These are phyloP conservation scores for Typhlomys cinereus DNA, from an alignment of 2,113 vertebrate species.

Conservation along the genomic window DNA sequence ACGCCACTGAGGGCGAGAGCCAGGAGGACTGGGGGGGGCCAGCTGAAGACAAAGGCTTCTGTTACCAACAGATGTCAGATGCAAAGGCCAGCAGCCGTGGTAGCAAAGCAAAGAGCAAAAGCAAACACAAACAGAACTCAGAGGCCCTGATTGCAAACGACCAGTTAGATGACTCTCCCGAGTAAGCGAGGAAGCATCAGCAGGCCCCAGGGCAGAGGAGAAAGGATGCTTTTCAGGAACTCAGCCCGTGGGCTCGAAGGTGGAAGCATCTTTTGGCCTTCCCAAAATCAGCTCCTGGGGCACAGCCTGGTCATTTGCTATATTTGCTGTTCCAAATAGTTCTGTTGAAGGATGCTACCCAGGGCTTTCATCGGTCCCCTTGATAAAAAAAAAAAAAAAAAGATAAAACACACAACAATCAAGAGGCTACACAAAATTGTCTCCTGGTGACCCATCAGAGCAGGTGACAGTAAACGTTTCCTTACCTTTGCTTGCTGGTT, in stretches of 20 bases:
- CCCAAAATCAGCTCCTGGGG: conserved; percentile 53
- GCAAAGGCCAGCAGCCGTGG: conserved; percentile 84
- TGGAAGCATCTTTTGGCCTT: conserved; percentile 69
- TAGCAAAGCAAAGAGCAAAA: conserved; percentile 90
- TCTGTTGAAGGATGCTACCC: conserved; percentile 49
- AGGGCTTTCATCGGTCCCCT: conserved; percentile 31
- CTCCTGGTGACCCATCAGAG: background rate
- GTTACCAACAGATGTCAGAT: conserved; percentile 89
- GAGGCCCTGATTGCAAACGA: conserved; percentile 91
- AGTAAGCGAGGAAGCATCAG: conserved; percentile 81
- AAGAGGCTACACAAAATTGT: background rate
- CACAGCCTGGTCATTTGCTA: conserved; percentile 66
- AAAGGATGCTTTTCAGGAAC: conserved; percentile 55
- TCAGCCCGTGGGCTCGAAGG: conserved; percentile 87
- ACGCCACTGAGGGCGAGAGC: conserved; percentile 83
- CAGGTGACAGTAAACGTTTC: conserved; percentile 14
- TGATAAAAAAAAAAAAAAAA: background rate
- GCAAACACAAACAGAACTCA: conserved; percentile 87
- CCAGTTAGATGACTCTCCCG: conserved; percentile 89
- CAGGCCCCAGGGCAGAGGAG: rapidly evolving
- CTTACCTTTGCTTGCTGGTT: conserved; percentile 13
- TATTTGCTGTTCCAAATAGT: conserved; percentile 66
- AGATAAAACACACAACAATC: background rate
- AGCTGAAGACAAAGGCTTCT: conserved; percentile 86
- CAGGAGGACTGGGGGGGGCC: conserved; percentile 89